A percentile compares a stretch with the other conserved stretches of the same genome.
Evolutionary conservation across 2,797 vertebrate species (phyloP).

Genomic region (Thamnophis elegans): DNA sequence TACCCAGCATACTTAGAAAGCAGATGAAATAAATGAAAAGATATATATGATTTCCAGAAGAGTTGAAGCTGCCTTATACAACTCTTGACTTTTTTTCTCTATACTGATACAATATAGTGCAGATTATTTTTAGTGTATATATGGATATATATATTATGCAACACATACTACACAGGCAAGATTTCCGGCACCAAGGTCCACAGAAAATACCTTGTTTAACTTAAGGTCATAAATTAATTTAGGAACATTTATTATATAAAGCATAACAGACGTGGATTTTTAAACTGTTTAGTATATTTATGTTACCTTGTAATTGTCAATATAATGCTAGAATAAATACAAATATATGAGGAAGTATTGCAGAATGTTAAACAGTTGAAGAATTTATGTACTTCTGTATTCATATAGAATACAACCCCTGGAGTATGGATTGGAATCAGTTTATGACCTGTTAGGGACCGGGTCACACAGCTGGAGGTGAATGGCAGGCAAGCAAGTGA

Average conservation of each 20-base stretch:
- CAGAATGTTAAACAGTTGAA: neutral
- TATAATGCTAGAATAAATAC: neutral
- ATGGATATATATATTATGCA: neutral
- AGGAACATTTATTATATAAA: neutral
- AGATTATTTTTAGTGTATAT: neutral
- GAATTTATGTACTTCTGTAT: neutral
- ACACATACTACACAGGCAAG: neutral
- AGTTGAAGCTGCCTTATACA: neutral
- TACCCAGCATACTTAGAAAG: neutral
- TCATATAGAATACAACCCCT: neutral
- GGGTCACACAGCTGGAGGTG: neutral
- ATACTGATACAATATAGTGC: neutral
- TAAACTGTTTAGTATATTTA: neutral
- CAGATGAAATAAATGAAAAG: neutral
- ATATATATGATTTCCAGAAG: neutral
- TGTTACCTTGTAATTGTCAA: neutral
- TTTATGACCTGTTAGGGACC: neutral
- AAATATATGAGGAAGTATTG: neutral
- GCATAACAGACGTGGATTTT: neutral
- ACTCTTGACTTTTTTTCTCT: neutral
- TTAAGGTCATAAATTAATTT: neutral
- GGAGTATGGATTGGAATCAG: neutral
- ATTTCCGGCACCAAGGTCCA: neutral
- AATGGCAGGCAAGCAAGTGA: neutral
- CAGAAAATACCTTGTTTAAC: neutral